Base-by-base conservation (phyloP, 2,113 vertebrate genomes). In the Bubo blakistoni region DNA sequence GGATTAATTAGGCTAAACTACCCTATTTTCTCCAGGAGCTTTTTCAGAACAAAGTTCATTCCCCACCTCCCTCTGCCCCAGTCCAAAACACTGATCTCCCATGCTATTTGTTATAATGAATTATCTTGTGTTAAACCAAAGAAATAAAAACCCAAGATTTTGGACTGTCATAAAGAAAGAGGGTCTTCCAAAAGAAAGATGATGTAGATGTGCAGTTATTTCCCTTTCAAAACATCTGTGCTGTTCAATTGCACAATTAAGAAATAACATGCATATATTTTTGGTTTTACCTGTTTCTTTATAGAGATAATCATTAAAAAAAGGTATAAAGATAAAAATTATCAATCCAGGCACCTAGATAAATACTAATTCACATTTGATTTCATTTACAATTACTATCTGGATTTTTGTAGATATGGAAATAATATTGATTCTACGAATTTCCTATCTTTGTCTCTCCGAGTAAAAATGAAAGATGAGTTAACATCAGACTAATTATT, bases 41-140 rank as follows among this genome's bases (percentile, higher is more conserved):
- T 66, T 88, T 26, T 70, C 69, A 92, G 96, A 86, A 81, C 47
- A 84, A 92, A 86, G 69, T 94, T 86, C 36, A 91, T 77, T 88
- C n/a, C 19, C 54, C 8, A 49, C 2, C 8, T 61, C 38, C 3
- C 8, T 77, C 25, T 54, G 29, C 7, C 77, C n/a, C 32, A 54
- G 42, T 40, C 38, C 25, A 88, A 86, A 86, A 42, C 29, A 66
- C 25, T 66, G 62, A 81, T 36, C 16, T 86, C 52, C 22, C 13
- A 17, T 20, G 18, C 11, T 76, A 63, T 49, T 92, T 66, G 15
- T 55, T 84, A 58, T 14, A 54, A 73, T 11, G 12, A 92, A 57
- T 65, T 72, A 10, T 80, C 18, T 46, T 63, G 6, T 44, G 46
- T 61, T 83, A 67, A 69, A 59, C 4, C 11, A 46, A 85, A 90